Base-by-base conservation (phyloP, 1,140 invertebrate species). In the Drosophila ogumai region DNA sequence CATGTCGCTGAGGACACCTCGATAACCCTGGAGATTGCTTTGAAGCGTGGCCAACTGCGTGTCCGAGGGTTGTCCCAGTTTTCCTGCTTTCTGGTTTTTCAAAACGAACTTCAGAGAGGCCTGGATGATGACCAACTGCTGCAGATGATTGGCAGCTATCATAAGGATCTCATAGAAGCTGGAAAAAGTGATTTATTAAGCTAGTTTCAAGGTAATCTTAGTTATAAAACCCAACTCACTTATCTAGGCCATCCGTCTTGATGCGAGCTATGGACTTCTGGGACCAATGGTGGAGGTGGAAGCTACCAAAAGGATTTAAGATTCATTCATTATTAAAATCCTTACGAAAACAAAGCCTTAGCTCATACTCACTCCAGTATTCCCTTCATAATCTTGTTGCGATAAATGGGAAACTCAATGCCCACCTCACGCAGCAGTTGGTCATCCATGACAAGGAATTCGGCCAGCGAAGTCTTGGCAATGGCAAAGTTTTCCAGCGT, bases 361-460 rank as follows among this genome's bases (percentile, higher is more conserved):
- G 3, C 4, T n/a, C 28, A 7, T 7, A 88, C 91, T 90, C 25
- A 94, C 74, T 87, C 91, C 28, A 93, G 77, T 44, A 94, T 79
- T 9, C 92, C 93, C 31, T 90, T 86, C 57, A 92, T 52, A 47
- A 94, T 93, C 65, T 92, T 92, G 32, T 91, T 91, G 22, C 93
- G 75, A 71, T 93, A 92, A 76, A 91, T 93, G 3, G 93, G 93
- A 72, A 92, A 91, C 61, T 77, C 50, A 9, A 94, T 72, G 31
- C 92, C 93, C 22, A 94, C 60, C 17, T 90, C 56, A 36, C 79
- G 64, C 6, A 94, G 65, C 22, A 88, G 75, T 3, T 91, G 49
- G n/a, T 93, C 92, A 57, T 82, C 84, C 65, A 93, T 90, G 0
- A 80, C 79, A 13, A 94, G 71, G 54, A 94, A 93, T 57, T 93